Conservation (phyloP, 1,140 invertebrate genomes). For the Bombyx mori region DNA sequence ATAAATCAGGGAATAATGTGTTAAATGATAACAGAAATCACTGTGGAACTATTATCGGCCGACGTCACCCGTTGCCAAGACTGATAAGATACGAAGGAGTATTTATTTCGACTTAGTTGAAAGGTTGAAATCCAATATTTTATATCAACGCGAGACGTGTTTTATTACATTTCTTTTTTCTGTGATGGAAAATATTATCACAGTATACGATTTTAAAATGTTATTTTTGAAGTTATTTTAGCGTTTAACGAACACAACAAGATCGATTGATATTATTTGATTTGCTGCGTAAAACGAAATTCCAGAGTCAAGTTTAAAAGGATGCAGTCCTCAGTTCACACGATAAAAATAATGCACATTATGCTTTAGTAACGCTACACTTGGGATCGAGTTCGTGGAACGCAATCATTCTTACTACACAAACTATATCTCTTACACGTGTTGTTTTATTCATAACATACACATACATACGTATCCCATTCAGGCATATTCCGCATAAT, state of each 20-base stretch:
- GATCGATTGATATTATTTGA: too few relatives aligned
- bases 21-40: constrained; percentile 24
- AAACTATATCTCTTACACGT: constrained; percentile 14
- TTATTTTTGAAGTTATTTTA: too few relatives aligned
- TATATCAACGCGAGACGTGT: background rate
- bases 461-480: constrained; percentile 7
- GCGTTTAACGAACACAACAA: too few relatives aligned
- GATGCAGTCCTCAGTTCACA: too few relatives aligned
- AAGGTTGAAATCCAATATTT: constrained; percentile 11
- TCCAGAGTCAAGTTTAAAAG: too few relatives aligned
- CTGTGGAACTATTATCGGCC: constrained; percentile 18
- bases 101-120: constrained; percentile 21
- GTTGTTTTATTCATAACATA: constrained; percentile 15
- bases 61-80: constrained; percentile 24
- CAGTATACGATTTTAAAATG: too few relatives aligned
- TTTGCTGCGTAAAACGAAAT: too few relatives aligned
- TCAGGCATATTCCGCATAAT: background rate
- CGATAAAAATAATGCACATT: background rate
- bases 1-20: constrained; percentile 12
- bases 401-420: constrained; percentile 6
- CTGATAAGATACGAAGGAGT: constrained; percentile 25
- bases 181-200: too few relatives aligned
- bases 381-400: constrained; percentile 6
- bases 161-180: background rate
- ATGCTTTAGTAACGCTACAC: constrained; percentile 3